Conservation (phyloP, 2,113 vertebrate species). For the Neopipo cinnamomea region DNA sequence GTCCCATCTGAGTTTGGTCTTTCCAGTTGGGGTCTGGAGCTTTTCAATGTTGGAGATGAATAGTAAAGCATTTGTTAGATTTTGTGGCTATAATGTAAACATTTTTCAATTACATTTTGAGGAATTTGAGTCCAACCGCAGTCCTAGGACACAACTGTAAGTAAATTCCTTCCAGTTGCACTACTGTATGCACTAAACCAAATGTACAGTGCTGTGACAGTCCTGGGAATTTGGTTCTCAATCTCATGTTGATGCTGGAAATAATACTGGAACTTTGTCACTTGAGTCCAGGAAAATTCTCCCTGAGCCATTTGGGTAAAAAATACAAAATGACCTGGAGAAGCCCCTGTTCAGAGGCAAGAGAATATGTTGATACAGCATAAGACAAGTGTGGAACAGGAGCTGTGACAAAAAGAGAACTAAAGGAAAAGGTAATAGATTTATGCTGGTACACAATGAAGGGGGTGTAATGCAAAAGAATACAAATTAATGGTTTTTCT, state of each 20-base stretch:
- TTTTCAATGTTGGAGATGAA: constrained; percentile 24
- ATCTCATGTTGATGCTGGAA: not conserved
- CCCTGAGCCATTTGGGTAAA: constrained; percentile 30
- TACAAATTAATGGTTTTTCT: not conserved
- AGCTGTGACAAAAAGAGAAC: not conserved
- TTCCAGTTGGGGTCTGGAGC: constrained; percentile 25
- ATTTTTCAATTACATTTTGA: constrained; percentile 62
- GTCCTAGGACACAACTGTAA: not conserved
- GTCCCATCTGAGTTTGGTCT: constrained; percentile 31
- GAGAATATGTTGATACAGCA: not conserved
- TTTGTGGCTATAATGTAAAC: constrained; percentile 53
- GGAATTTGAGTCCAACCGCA: constrained; percentile 42
- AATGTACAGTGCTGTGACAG: not conserved
- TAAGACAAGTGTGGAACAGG: not conserved
- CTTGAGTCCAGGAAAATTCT: constrained; percentile 45
- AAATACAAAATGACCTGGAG: not conserved
- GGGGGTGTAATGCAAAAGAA: not conserved
- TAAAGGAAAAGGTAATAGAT: not conserved
- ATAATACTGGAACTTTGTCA: constrained; percentile 61
- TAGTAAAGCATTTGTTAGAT: constrained; percentile 37
- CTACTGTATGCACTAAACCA: not conserved
- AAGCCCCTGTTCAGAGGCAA: not conserved
- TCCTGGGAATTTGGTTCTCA: constrained; percentile 10
- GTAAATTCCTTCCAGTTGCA: constrained; percentile 61
- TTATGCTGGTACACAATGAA: not conserved